Evolutionary conservation across 2,888 invertebrate species (phyloP).

Genomic region (Tenthredo notha): DNA sequence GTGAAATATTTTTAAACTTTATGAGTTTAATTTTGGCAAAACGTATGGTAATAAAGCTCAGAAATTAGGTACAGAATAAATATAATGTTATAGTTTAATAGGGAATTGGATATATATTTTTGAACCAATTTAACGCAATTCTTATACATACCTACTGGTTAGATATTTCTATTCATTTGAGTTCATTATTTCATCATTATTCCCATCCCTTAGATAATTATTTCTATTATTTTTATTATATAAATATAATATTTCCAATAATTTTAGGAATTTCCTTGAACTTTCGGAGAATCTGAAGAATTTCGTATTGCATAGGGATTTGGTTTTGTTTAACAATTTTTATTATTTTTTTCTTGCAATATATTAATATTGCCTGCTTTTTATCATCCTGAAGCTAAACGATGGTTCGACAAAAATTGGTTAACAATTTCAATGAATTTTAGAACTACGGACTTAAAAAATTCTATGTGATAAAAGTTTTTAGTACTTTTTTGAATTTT

Average conservation of each 20-base stretch:
- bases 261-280: neutral
- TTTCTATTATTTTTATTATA: neutral
- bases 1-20: neutral
- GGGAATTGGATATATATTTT: no score
- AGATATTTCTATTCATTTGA: no score
- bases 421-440: no score
- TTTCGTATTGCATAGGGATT: neutral
- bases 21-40: neutral
- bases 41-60: neutral
- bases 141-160: no score
- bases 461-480: no score
- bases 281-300: neutral
- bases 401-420: neutral
- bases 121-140: no score
- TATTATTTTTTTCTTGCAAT: neutral
- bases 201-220: no score
- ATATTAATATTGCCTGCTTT: conserved; percentile 13
- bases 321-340: neutral
- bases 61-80: neutral
- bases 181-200: no score
- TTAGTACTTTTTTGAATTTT: neutral
- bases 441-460: no score
- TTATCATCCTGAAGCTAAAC: conserved; percentile 4
- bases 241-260: neutral
- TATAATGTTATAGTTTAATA: neutral